Percentiles rank a stretch among this genome's conserved stretches.
These are phyloP conservation scores for Ectemnius cavifrons DNA, from an alignment of 2,888 invertebrate species.

Conservation along the genomic window DNA sequence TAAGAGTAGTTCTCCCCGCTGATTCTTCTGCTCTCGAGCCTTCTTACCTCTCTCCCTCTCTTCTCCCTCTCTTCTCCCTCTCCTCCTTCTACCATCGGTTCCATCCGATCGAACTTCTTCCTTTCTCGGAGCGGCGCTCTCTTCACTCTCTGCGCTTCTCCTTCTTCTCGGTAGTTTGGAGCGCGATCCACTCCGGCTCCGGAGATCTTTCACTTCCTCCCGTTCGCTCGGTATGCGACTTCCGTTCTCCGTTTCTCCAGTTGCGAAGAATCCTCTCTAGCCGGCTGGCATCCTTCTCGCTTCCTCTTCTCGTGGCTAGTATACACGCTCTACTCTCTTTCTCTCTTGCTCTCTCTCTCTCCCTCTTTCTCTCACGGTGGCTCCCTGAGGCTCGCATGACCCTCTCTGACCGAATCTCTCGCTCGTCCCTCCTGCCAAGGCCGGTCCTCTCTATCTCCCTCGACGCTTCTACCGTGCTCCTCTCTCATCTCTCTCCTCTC, in stretches of 20 bases:
- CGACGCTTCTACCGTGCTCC: conserved; percentile 1
- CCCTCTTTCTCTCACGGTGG: background rate
- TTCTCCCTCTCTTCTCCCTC: background rate
- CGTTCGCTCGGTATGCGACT: background rate
- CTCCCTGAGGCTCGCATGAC: conserved; percentile 10
- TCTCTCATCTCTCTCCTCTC: conserved; percentile 23
- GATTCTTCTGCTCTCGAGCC: background rate
- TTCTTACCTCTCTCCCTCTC: background rate
- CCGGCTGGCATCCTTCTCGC: no score
- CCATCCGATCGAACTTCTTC: background rate
- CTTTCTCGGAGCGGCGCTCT: background rate
- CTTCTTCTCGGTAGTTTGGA: background rate
- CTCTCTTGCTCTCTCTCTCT: background rate
- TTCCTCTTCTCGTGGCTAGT: no score
- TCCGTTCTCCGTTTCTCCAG: no score
- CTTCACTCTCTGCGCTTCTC: background rate
- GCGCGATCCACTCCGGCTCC: background rate
- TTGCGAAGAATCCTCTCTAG: no score
- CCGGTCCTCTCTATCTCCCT: conserved; percentile 5
- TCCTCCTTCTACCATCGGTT: background rate
- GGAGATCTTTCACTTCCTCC: background rate
- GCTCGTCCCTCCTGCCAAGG: background rate
- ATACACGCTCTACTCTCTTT: background rate
- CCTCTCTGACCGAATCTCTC: conserved; percentile 22
- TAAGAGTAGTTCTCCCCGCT: background rate